phyloP scores from a whole-genome alignment of 2,113 vertebrate species.

The Limanda limanda region DNA sequence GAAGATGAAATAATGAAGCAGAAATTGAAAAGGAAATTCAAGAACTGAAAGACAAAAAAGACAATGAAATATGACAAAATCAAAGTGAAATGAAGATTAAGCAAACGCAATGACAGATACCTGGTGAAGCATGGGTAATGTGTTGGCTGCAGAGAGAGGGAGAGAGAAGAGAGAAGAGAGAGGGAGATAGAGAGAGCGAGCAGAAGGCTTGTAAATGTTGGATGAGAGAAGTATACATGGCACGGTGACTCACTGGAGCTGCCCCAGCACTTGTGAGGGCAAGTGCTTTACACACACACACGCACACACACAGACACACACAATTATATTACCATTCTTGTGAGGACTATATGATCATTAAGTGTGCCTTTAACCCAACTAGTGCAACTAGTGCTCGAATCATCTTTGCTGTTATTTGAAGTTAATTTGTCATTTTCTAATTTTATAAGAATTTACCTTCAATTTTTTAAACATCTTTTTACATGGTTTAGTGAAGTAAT shows the following conservation, averaged over 20 bases:
- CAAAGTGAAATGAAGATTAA: too few relatives aligned
- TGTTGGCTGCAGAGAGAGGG: constrained; percentile 43
- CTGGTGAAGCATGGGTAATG: constrained; percentile 63
- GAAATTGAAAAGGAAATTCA: not conserved
- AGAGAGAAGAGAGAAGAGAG: constrained; percentile 5
- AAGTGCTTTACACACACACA: constrained; percentile 72
- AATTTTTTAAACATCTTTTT: too few relatives aligned
- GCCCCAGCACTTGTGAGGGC: constrained; percentile 78
- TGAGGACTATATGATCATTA: not conserved
- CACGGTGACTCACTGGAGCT: constrained; percentile 77
- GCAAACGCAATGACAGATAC: too few relatives aligned
- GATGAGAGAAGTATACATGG: constrained; percentile 80
- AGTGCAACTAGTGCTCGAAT: not conserved
- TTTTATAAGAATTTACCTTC: too few relatives aligned
- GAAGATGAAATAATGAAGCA: too few relatives aligned
- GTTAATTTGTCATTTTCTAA: too few relatives aligned
- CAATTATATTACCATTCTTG: not conserved
- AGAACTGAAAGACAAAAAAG: not conserved
- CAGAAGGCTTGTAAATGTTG: constrained; percentile 78
- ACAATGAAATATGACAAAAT: not conserved
- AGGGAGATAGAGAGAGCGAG: constrained; percentile 16
- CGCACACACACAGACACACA: constrained; percentile 26
- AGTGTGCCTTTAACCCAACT: not conserved
- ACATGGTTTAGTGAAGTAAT: too few relatives aligned
- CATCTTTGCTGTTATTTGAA: not conserved